These are phyloP conservation scores for Drosophila athabasca DNA, from an alignment of 1,140 invertebrate genomes.

Conservation along the genomic window DNA sequence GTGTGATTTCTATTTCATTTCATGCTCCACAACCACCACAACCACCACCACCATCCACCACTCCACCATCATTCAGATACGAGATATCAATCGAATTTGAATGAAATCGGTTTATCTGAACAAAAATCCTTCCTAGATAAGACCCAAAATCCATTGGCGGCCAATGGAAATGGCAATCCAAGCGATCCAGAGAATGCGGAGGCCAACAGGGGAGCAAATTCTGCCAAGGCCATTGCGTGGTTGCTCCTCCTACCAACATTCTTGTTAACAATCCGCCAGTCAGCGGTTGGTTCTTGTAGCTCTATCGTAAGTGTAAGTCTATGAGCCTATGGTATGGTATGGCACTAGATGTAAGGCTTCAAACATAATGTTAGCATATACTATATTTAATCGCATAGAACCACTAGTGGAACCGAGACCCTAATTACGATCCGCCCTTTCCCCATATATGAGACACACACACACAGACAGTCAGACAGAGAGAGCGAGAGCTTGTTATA, in stretches of 20 bases:
- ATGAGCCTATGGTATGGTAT: slow-evolving; percentile 1
- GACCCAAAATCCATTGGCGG: slow-evolving; percentile 78
- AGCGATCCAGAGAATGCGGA: slow-evolving; percentile 56
- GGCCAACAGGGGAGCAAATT: slow-evolving; percentile 33
- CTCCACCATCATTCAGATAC: slow-evolving; percentile 84
- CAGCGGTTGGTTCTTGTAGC: slow-evolving; percentile 29
- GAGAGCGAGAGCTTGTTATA: slow-evolving; percentile 27
- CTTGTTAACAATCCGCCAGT: slow-evolving; percentile 38
- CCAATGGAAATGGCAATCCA: slow-evolving; percentile 69
- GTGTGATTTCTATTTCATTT: slow-evolving; percentile 36
- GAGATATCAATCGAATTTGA: slow-evolving; percentile 88
- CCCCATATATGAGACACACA: slow-evolving; percentile 35
- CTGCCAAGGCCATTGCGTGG: slow-evolving; percentile 57
- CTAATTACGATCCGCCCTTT: slow-evolving; percentile 72
- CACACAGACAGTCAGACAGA: not conserved
- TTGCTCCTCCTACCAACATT: slow-evolving; percentile 19
- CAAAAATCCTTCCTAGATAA: slow-evolving; percentile 86
- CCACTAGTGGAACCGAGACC: slow-evolving; percentile 51
- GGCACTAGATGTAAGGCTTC: slow-evolving; percentile 45
- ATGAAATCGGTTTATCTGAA: slow-evolving; percentile 89
- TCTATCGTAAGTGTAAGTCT: slow-evolving; percentile 60
- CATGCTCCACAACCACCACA: slow-evolving; percentile 43
- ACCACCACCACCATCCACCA: not conserved
- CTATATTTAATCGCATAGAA: slow-evolving; percentile 46
- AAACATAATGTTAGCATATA: slow-evolving; percentile 20